Percentiles rank a stretch among this genome's conserved stretches.
Conservation (phyloP, 2,797 vertebrate genomes). For the Phrynocephalus guinanensis region DNA sequence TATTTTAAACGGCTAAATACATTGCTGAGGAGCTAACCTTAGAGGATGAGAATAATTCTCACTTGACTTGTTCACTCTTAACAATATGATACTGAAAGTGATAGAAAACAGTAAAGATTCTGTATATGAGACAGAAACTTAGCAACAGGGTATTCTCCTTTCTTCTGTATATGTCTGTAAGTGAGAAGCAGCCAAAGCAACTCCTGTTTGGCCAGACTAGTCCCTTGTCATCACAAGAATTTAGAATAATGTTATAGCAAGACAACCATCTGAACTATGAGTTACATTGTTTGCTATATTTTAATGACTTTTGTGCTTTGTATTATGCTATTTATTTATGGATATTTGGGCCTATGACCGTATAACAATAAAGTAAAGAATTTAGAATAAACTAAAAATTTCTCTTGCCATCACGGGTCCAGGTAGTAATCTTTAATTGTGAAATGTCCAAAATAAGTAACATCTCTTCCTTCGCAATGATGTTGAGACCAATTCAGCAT, state of each 20-base stretch:
- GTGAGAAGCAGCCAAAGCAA: neutral
- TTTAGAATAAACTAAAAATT: neutral
- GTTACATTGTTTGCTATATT: no score
- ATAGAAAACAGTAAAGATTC: neutral
- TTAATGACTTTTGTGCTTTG: no score
- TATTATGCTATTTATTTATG: no score
- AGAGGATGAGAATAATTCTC: neutral
- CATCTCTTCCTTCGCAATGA: neutral
- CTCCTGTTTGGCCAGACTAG: neutral
- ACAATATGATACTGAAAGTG: neutral
- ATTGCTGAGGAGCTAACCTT: neutral
- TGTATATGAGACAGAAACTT: neutral
- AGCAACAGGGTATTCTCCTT: neutral
- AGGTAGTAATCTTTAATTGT: neutral
- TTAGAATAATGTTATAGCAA: neutral
- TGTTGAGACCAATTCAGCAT: neutral
- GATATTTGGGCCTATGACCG: no score
- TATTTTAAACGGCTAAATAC: neutral
- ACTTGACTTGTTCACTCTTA: neutral
- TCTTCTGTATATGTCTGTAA: neutral
- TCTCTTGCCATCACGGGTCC: neutral
- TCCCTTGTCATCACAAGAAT: neutral
- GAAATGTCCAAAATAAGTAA: neutral
- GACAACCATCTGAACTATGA: no score
- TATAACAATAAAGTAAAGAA: neutral